Evolutionary conservation across 2,888 invertebrate species (phyloP), one percentile per base, ranked within the genome.

Genomic region (Drosophila seclusa): DNA sequence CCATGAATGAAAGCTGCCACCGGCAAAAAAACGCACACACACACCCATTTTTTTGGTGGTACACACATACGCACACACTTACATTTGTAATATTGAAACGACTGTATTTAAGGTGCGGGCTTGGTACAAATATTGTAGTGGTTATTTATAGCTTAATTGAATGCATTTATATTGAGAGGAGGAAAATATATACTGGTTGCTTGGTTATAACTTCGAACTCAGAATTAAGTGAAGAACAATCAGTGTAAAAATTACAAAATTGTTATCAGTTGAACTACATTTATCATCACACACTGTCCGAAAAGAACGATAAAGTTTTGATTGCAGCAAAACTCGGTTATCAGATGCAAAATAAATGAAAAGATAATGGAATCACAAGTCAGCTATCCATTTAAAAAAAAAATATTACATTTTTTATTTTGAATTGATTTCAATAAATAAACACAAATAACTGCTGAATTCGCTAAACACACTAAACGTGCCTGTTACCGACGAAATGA

Each of bases 1-100:
- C 85, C 82, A 83, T 89, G 84, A 85, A 89, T 89, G 84, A 87
- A 85, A 80, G 21, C 63, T 54, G 79, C 63, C 62, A 71, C 89
- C 84, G 89, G 89, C 73, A 73, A 73, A 68, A 64, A 27, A 40
- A 60, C 18, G 40, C 34, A 31, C 11, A 61, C 67, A 68, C 8
- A 27, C 40, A 24, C n/a, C 49, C 21, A 16, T 3, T 18, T 5
- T 5, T 31, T 18, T 16, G 2, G 8, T 32, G 21, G 21, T 11
- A 16, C 11, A 13, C 31, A 42, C 10, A 45, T 16, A 34, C 5
- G 21, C 7, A 36, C 45, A 42, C 38, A 21, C 24, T 13, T 36
- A n/a, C 2, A 34, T 31, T 29, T 38, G 6, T 4, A 31, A 38
- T 45, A 36, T 21, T 16, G 40, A 29, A 16, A 16, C 16, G 57